A percentile compares a stretch with the other conserved stretches of the same genome.
Evolutionary conservation across 2,888 invertebrate species (phyloP).

Genomic region (Chymomyza fuscimana): DNA sequence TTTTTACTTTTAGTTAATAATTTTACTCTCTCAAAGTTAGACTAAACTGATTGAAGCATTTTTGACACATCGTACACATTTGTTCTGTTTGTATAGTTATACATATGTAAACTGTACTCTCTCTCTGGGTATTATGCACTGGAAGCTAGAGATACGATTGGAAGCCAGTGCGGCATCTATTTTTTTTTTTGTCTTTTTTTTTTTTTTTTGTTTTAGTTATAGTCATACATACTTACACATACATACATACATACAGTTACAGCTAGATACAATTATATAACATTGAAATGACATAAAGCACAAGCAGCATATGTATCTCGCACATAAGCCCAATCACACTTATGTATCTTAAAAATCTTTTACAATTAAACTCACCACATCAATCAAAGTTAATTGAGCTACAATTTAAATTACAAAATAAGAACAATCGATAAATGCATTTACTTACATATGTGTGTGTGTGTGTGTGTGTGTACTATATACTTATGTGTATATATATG

Average conservation of each 20-base stretch:
- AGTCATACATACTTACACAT: neutral
- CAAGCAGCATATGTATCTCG: constrained; percentile 28
- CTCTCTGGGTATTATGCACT: constrained; percentile 15
- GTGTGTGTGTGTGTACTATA: neutral
- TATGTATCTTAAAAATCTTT: neutral
- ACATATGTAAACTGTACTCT: constrained; percentile 6
- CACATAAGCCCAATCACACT: neutral
- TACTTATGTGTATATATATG: neutral
- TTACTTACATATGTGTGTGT: constrained; percentile 21
- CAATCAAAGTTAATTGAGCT: constrained; percentile 51
- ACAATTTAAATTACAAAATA: constrained; percentile 26
- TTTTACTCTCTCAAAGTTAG: constrained; percentile 51
- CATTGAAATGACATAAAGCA: constrained; percentile 49
- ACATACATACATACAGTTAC: constrained; percentile 1
- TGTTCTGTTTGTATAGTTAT: constrained; percentile 36
- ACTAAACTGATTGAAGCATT: constrained; percentile 74
- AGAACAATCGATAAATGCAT: constrained; percentile 14
- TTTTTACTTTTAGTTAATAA: constrained; percentile 44
- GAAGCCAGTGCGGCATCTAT: constrained; percentile 34
- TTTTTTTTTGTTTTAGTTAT: too few relatives aligned
- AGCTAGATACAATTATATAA: constrained; percentile 36
- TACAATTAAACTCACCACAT: constrained; percentile 26
- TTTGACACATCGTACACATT: constrained; percentile 74
- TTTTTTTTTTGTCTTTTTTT: neutral
- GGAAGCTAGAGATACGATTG: constrained; percentile 60